Conservation (phyloP, 1,140 invertebrate genomes). For the Anthonomus grandis region DNA sequence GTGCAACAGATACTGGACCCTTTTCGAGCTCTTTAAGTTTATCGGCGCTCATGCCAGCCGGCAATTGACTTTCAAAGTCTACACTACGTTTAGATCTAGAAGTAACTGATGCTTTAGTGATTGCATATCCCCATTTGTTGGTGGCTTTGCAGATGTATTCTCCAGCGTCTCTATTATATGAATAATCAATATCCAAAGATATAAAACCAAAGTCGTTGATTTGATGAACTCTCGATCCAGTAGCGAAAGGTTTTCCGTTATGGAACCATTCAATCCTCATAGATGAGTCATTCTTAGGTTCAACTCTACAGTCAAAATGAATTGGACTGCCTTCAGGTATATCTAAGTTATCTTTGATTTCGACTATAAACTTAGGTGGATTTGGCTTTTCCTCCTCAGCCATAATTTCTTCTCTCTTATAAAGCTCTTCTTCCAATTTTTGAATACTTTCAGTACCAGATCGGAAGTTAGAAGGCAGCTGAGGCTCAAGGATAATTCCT, state of each 20-base stretch:
- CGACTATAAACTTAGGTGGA: constrained; percentile 80
- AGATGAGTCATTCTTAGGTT: constrained; percentile 79
- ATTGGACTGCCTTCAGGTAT: constrained; percentile 81
- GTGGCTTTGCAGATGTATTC: constrained; percentile 83
- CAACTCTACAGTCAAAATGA: constrained; percentile 89
- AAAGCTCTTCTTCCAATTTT: constrained; percentile 83
- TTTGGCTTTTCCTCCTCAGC: constrained; percentile 78
- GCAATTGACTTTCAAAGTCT: constrained; percentile 88
- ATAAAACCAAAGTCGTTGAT: constrained; percentile 93
- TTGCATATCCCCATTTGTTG: constrained; percentile 81
- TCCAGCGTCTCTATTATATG: constrained; percentile 79
- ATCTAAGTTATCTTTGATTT: constrained; percentile 79
- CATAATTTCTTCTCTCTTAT: constrained; percentile 80
- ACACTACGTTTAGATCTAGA: constrained; percentile 85
- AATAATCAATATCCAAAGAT: constrained; percentile 82
- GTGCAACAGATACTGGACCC: constrained; percentile 67
- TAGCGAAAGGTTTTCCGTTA: constrained; percentile 84
- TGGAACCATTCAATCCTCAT: constrained; percentile 94
- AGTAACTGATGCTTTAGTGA: constrained; percentile 77
- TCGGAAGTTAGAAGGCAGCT: constrained; percentile 80
- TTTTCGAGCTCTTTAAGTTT: constrained; percentile 90
- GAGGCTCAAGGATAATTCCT: constrained; percentile 87
- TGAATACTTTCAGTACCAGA: constrained; percentile 85
- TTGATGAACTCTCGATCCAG: constrained; percentile 84
- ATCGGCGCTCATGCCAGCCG: constrained; percentile 87